Conservation (phyloP, 2,888 invertebrate genomes). For the Rhogogaster chlorosoma region DNA sequence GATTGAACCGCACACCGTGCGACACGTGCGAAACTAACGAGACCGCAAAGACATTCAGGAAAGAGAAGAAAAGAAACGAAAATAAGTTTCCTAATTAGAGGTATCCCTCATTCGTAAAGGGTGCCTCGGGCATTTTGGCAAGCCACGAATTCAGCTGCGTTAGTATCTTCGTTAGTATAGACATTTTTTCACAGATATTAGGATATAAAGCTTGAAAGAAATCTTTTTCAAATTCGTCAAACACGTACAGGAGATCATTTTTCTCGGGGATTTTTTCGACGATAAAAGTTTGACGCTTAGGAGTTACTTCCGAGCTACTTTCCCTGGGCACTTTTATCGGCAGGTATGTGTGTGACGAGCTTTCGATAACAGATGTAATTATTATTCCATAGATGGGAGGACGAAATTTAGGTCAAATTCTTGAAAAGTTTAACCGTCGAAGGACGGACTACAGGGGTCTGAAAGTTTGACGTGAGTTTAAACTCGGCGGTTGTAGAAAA, state of each 20-base stretch:
- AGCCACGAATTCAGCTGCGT: background rate
- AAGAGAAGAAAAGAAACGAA: background rate
- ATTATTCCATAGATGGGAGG: background rate
- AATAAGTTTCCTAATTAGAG: background rate
- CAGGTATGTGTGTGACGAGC: background rate
- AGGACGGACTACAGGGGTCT: background rate
- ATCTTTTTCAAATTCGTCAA: background rate
- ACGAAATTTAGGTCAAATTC: background rate
- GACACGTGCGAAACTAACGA: conserved; percentile 19
- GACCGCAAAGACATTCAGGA: conserved; percentile 2
- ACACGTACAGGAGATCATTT: background rate
- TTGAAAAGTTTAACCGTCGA: background rate
- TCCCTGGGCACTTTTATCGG: background rate
- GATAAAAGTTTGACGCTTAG: background rate
- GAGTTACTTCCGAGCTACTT: background rate
- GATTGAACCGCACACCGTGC: no score
- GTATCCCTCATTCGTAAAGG: background rate
- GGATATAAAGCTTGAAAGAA: background rate
- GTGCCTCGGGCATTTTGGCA: background rate
- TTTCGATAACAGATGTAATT: background rate
- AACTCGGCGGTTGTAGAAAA: background rate
- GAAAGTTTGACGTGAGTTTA: conserved; percentile 5
- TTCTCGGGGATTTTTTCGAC: no score
- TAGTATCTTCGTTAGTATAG: background rate
- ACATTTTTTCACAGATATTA: background rate